Evolutionary conservation across 2,888 invertebrate genomes (phyloP).

Genomic region (Hyposoter dolosus): DNA sequence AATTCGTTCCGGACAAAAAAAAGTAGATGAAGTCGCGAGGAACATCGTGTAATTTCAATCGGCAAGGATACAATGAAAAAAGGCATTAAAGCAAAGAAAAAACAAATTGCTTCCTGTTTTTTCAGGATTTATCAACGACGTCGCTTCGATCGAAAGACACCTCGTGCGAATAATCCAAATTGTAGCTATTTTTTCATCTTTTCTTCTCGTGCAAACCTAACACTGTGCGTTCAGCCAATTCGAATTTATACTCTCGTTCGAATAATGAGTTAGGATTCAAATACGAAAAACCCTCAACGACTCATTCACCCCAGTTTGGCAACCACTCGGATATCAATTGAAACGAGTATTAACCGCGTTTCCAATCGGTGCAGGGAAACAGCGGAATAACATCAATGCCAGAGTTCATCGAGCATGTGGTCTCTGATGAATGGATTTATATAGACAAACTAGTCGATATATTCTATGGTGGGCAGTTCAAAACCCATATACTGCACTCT

Average conservation of each 20-base stretch:
- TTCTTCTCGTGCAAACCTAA: neutral
- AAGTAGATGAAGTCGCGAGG: conserved; percentile 16
- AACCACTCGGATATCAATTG: conserved; percentile 25
- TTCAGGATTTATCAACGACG: neutral
- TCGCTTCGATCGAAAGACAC: neutral
- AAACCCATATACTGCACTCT: conserved; percentile 30
- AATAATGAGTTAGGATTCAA: neutral
- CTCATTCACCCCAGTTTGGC: neutral
- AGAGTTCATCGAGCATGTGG: neutral
- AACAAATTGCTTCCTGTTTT: neutral
- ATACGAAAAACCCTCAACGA: neutral
- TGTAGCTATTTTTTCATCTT: neutral
- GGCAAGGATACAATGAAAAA: conserved; percentile 15
- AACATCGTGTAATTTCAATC: conserved; percentile 54
- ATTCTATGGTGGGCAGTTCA: neutral
- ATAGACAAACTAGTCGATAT: conserved; percentile 58
- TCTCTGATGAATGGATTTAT: conserved; percentile 49
- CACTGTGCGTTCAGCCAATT: neutral
- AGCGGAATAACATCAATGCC: conserved; percentile 8
- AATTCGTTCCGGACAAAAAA: conserved; percentile 62
- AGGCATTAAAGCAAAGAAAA: neutral
- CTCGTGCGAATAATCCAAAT: neutral
- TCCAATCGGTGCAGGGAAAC: conserved; percentile 20
- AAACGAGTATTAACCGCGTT: conserved; percentile 47
- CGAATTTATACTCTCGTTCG: neutral